A percentile compares a stretch with the other conserved stretches of the same genome.
Conservation (phyloP, 2,113 vertebrate species). For the Arizona elegans region DNA sequence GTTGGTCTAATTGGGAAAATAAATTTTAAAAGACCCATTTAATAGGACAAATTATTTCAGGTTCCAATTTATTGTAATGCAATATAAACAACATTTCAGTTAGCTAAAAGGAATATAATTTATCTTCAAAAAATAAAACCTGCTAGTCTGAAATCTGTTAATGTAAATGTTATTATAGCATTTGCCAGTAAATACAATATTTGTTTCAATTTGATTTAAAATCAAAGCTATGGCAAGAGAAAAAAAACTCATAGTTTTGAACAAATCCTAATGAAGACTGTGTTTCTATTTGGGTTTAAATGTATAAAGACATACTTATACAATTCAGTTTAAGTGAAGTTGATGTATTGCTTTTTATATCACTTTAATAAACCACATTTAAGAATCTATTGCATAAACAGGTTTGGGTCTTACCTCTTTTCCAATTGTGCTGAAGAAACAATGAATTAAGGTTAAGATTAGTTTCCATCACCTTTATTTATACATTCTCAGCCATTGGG, state of each 20-base stretch:
- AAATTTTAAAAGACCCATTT: not conserved
- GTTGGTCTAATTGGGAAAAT: not conserved
- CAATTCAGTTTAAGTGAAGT: not conserved
- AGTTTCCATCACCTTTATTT: not conserved
- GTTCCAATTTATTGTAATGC: not conserved
- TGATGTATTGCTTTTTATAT: not conserved
- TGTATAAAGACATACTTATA: not conserved
- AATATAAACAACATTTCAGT: not conserved
- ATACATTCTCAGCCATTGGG: not conserved
- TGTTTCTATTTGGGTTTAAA: not conserved
- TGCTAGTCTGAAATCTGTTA: not conserved
- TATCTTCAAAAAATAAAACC: not conserved
- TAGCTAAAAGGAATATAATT: not conserved
- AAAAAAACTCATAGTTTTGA: not conserved
- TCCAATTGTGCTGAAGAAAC: not conserved
- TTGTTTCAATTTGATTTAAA: not conserved
- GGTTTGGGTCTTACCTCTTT: not conserved
- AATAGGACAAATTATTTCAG: not conserved
- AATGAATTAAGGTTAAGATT: not conserved
- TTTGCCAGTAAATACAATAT: not conserved
- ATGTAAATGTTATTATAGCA: not conserved
- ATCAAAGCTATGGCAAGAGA: not conserved
- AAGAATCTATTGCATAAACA: not conserved
- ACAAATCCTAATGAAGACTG: not conserved
- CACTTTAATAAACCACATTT: not conserved